Conservation (phyloP, 2,797 vertebrate species). For the Pygocentrus nattereri region DNA sequence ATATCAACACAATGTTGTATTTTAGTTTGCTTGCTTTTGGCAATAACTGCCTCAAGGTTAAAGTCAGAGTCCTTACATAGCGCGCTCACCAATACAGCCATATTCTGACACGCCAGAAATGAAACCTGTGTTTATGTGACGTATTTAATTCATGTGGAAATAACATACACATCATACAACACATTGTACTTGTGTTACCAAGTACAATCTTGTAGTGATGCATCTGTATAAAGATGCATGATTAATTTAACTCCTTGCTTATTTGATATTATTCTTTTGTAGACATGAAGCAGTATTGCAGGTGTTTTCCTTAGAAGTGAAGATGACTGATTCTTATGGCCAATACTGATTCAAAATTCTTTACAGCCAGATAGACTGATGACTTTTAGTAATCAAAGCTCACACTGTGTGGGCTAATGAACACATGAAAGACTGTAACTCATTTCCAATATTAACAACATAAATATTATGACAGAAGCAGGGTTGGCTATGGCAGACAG, state of each 20-base stretch:
- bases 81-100: background rate
- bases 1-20: background rate
- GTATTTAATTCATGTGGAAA: background rate
- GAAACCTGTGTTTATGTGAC: background rate
- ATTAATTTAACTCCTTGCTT: background rate
- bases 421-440: no score
- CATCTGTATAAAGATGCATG: background rate
- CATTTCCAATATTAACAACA: no score
- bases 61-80: no score
- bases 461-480: no score
- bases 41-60: background rate
- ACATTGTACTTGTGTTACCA: no score
- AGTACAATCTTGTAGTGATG: background rate
- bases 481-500: no score
- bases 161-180: no score
- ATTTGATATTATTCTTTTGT: background rate
- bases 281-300: background rate
- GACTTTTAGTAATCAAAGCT: no score
- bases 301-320: background rate
- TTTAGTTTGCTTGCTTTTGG: background rate
- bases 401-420: no score
- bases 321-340: no score
- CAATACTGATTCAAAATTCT: no score
- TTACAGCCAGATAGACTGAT: no score
- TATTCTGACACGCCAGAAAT: background rate